Base-by-base conservation (phyloP, 2,888 invertebrate genomes). In the Creontiades dilutus region DNA sequence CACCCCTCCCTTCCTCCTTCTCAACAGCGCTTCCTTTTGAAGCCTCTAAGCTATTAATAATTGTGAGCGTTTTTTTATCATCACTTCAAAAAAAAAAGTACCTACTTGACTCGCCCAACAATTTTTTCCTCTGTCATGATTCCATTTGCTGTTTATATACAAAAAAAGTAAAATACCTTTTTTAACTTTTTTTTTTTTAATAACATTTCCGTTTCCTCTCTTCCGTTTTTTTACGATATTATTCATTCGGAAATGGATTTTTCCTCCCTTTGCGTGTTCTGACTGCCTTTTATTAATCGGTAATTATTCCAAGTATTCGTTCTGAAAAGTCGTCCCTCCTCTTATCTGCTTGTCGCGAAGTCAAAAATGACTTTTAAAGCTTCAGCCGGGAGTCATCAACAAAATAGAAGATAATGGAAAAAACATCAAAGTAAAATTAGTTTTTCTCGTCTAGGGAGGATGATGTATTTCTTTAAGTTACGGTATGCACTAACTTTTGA, bases 41-140 rank as follows among this genome's bases (percentile, higher is more conserved):
- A 23, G 82, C 82, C 52, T 14, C 48, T 82, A 82, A 82, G 46
- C 82, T 52, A 82, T 82, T 82, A 82, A 82, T 82, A 82, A 82
- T 82, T 82, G 82, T 82, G 82, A 48, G 48, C 82, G 48, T 48
- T 48, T 82, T 68, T 82, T 82, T 52, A 82, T 82, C 82, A 52
- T 82, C 82, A 27, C 82, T 82, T 82, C 82, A 19, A 52, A 78
- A 76, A 46, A 76, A 76, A 78, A 78, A 78, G 47, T 46, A 78
- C 46, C 78, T 47, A 78, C 78, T 78, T 78, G 37, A 78, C 78
- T 46, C 78, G 78, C 46, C 46, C 78, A 78, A 78, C 78, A 78
- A 78, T 47, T 78, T 78, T 78, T 78, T 78, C 19, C 78, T 78
- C 78, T 78, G 78, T 78, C 78, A 46, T 78, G 47, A 78, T 78